These are phyloP conservation scores for Drosophila birchii DNA, from an alignment of 2,888 invertebrate species.

Conservation along the genomic window DNA sequence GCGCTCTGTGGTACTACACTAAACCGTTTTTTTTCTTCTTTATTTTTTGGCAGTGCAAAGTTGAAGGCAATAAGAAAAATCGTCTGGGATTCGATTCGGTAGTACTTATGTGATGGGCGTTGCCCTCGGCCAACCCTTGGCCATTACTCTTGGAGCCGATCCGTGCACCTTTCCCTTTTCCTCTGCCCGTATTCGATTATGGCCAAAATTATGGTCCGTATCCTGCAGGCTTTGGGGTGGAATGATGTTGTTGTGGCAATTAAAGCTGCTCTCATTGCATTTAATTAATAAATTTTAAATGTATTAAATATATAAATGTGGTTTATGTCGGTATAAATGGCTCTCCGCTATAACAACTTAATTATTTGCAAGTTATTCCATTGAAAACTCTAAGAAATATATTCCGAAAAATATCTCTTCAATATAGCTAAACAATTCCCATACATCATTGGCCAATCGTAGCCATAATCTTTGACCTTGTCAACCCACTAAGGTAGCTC, in stretches of 20 bases:
- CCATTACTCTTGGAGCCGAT: conserved; percentile 64
- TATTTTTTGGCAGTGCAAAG: conserved; percentile 65
- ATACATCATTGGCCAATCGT: conserved; percentile 8
- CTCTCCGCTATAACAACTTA: neutral
- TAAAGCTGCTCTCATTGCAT: conserved; percentile 6
- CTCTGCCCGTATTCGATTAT: conserved; percentile 60
- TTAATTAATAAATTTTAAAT: neutral
- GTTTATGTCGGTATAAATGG: neutral
- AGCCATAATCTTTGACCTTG: conserved; percentile 38
- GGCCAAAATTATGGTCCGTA: conserved; percentile 55
- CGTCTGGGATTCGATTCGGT: conserved; percentile 58
- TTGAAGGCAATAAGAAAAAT: conserved; percentile 71
- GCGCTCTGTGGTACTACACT: conserved; percentile 18
- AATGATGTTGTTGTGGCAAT: neutral
- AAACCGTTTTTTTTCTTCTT: conserved; percentile 4
- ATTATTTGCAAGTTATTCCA: neutral
- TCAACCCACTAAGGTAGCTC: neutral
- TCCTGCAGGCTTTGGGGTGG: conserved; percentile 5
- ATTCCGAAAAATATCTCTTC: conserved; percentile 7
- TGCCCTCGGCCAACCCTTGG: conserved; percentile 65
- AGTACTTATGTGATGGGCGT: conserved; percentile 71
- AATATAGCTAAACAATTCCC: conserved; percentile 6
- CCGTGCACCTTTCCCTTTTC: conserved; percentile 26
- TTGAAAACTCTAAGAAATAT: neutral
- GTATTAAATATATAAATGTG: neutral